Conservation (phyloP, 2,888 invertebrate genomes). For the Heteromyza rotundicornis region DNA sequence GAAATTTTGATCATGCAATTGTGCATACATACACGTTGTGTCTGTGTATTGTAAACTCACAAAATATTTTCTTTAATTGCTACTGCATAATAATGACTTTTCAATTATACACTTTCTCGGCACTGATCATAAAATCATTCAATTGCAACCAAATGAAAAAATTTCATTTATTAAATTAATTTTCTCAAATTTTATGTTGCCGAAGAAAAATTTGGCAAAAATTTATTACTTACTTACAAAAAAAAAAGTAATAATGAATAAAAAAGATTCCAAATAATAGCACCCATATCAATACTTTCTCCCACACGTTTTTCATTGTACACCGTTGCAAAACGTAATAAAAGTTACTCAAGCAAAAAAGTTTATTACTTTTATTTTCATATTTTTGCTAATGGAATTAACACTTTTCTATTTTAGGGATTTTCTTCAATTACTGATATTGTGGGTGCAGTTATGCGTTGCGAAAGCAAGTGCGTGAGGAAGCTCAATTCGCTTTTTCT, state of each 20-base stretch:
- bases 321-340: background rate
- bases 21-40: too few species aligned
- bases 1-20: background rate
- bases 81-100: conserved; percentile 43
- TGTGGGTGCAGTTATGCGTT: background rate
- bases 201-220: background rate
- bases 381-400: background rate
- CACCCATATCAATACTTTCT: background rate
- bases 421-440: background rate
- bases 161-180: background rate
- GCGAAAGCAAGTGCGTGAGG: background rate
- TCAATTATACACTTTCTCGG: conserved; percentile 43
- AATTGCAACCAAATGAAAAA: conserved; percentile 12
- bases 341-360: background rate
- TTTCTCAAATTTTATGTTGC: background rate
- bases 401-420: background rate
- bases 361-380: background rate
- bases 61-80: conserved; percentile 31
- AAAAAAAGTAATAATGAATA: background rate
- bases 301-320: background rate
- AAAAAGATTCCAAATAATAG: background rate
- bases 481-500: background rate
- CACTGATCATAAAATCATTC: conserved; percentile 18
- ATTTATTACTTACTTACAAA: too few species aligned
- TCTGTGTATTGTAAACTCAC: too few species aligned